These are phyloP conservation scores for Candoia aspera DNA, from an alignment of 2,113 vertebrate genomes.

Conservation along the genomic window DNA sequence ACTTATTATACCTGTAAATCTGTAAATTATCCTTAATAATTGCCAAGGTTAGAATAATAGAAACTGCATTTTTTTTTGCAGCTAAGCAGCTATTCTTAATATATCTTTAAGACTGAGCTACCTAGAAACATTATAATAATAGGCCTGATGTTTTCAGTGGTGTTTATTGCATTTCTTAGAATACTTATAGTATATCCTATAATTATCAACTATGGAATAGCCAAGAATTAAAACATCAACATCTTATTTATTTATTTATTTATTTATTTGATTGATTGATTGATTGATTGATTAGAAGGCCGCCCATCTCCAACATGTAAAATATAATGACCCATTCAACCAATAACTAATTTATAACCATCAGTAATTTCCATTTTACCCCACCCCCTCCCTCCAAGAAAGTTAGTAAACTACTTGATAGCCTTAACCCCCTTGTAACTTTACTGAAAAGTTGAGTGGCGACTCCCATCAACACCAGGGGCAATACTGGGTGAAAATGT, in stretches of 20 bases:
- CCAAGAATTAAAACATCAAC: neutral
- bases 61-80: neutral
- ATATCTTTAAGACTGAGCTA: neutral
- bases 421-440: neutral
- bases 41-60: neutral
- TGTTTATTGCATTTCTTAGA: neutral
- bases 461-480: neutral
- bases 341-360: neutral
- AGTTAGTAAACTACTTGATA: neutral
- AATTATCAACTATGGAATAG: neutral
- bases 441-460: neutral
- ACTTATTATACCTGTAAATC: neutral
- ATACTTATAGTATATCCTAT: neutral
- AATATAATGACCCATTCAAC: neutral
- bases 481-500: neutral
- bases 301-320: neutral
- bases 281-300: neutral
- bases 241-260: neutral
- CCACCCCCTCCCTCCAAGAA: neutral
- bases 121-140: conserved; percentile 50
- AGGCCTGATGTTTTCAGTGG: conserved; percentile 48
- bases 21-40: neutral
- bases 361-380: neutral
- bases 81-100: neutral
- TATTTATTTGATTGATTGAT: neutral